Evolutionary conservation across 2,797 vertebrate genomes (phyloP).

Genomic region (Myiotriccus ornatus): DNA sequence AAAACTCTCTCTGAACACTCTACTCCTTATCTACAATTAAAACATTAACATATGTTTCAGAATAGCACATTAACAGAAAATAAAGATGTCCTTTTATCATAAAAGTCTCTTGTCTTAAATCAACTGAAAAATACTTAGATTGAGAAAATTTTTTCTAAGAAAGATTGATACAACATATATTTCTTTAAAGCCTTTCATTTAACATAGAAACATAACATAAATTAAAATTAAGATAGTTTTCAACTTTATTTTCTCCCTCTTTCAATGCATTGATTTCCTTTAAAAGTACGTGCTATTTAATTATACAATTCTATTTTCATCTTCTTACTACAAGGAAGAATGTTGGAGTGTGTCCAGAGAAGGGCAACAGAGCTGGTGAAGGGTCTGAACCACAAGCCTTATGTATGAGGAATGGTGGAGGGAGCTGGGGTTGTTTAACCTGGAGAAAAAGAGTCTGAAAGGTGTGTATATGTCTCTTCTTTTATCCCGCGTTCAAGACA

Average conservation of each 20-base stretch:
- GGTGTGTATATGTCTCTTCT: neutral
- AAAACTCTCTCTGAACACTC: neutral
- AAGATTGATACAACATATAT: neutral
- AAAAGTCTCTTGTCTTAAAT: neutral
- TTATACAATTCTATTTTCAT: neutral
- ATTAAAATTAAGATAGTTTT: neutral
- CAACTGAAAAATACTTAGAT: neutral
- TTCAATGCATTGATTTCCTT: neutral
- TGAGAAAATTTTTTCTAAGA: neutral
- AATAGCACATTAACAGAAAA: neutral
- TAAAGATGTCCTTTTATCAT: neutral
- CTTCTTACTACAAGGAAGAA: neutral
- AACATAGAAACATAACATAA: neutral
- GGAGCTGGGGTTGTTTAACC: neutral
- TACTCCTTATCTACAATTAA: neutral
- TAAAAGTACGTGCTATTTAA: neutral
- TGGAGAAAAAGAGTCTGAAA: neutral
- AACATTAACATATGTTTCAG: neutral
- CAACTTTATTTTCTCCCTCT: neutral
- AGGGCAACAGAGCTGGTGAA: rapidly evolving
- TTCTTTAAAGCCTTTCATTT: neutral
- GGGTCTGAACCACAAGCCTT: neutral
- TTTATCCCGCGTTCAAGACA: neutral
- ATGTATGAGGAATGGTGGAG: neutral
- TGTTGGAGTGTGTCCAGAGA: neutral